These are phyloP conservation scores for Anticlea derivata DNA, from an alignment of 2,888 invertebrate species.

Conservation along the genomic window DNA sequence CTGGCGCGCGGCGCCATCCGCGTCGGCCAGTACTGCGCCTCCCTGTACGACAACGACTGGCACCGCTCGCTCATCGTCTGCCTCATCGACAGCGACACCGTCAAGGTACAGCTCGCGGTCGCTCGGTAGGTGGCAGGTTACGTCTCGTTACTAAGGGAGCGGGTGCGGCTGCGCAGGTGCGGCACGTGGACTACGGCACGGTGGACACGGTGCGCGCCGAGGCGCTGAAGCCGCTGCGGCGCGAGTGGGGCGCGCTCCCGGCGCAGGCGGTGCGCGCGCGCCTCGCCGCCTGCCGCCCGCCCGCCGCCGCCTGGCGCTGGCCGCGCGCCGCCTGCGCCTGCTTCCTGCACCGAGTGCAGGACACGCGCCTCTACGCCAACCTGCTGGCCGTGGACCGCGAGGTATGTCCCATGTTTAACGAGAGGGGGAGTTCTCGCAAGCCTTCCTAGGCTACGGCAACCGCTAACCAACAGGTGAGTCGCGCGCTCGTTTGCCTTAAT, in stretches of 20 bases:
- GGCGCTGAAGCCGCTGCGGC: constrained; percentile 61
- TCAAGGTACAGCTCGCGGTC: constrained; percentile 77
- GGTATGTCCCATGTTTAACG: constrained; percentile 40
- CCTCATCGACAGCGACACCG: constrained; percentile 63
- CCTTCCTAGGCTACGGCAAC: too few species aligned
- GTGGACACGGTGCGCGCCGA: constrained; percentile 57
- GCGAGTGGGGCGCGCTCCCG: constrained; percentile 66
- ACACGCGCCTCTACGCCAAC: constrained; percentile 66
- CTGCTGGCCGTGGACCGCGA: constrained; percentile 46
- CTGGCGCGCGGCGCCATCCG: constrained; percentile 65
- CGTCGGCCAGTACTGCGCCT: constrained; percentile 75
- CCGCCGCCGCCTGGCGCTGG: constrained; percentile 70
- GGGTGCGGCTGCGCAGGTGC: constrained; percentile 65
- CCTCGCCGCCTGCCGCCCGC: constrained; percentile 72
- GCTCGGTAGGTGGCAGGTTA: too few species aligned
- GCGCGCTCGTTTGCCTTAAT: too few species aligned
- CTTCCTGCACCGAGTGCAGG: constrained; percentile 64
- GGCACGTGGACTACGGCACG: constrained; percentile 85
- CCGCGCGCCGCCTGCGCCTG: constrained; percentile 61
- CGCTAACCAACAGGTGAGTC: too few species aligned
- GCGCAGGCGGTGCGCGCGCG: constrained; percentile 80
- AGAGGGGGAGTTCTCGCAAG: too few species aligned
- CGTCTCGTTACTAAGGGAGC: constrained; percentile 43
- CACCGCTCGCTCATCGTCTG: constrained; percentile 79
- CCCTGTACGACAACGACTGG: constrained; percentile 74